Evolutionary conservation across 2,888 invertebrate genomes (phyloP).

Genomic region (Axea sp.): DNA sequence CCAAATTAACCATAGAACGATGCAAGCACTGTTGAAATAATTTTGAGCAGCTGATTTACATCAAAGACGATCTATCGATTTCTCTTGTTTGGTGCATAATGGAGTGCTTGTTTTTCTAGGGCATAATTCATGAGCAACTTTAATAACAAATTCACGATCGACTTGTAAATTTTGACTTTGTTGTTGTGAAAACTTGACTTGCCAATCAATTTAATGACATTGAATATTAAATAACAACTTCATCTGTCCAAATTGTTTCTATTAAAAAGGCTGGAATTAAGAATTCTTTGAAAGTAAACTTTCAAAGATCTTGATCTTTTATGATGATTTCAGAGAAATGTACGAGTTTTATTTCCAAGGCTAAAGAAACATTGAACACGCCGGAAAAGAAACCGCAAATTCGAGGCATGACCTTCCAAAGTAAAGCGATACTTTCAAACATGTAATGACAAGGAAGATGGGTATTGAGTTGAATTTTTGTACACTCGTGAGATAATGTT

Average conservation of each 20-base stretch:
- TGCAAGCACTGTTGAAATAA: too few relatives aligned
- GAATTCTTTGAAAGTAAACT: too few relatives aligned
- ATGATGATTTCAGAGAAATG: too few relatives aligned
- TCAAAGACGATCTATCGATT: constrained; percentile 47
- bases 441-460: constrained; percentile 29
- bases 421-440: constrained; percentile 50
- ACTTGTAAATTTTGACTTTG: constrained; percentile 16
- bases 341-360: background rate
- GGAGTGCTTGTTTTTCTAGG: constrained; percentile 34
- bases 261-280: background rate
- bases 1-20: too few relatives aligned
- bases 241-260: constrained; percentile 4
- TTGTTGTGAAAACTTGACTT: constrained; percentile 18
- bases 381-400: constrained; percentile 65
- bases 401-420: constrained; percentile 52
- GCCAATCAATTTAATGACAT: constrained; percentile 25
- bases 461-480: constrained; percentile 20
- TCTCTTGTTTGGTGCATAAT: constrained; percentile 47
- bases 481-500: constrained; percentile 24
- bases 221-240: background rate
- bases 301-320: too few relatives aligned
- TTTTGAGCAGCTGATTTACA: constrained; percentile 37
- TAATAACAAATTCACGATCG: constrained; percentile 17
- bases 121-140: constrained; percentile 39
- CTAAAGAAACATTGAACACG: constrained; percentile 2